phyloP scores from a whole-genome alignment of 2,888 invertebrate genomes.

The Calameuta filiformis region DNA sequence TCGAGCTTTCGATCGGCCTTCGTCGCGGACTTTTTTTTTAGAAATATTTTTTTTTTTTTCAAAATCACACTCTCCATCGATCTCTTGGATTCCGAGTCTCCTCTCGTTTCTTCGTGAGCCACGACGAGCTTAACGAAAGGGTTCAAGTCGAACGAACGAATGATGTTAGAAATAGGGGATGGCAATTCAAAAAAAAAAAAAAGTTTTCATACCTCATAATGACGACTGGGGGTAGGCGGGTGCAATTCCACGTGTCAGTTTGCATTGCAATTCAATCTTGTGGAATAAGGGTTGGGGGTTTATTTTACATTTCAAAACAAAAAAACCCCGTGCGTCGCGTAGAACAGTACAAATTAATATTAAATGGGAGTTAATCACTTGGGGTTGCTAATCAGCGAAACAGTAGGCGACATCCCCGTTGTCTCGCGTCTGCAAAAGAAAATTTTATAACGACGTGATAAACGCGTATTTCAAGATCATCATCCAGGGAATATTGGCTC shows the following conservation, averaged over 20 bases:
- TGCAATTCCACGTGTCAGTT: not conserved
- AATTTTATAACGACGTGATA: not conserved
- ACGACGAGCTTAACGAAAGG: too few relatives aligned
- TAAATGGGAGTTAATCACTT: slow-evolving; percentile 14
- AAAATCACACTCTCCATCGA: too few relatives aligned
- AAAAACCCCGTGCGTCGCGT: not conserved
- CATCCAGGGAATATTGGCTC: slow-evolving; percentile 31
- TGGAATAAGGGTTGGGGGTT: not conserved
- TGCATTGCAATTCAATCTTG: not conserved
- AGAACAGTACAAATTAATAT: not conserved
- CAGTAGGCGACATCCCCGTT: not conserved
- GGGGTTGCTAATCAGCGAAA: slow-evolving; percentile 25
- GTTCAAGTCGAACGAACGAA: too few relatives aligned
- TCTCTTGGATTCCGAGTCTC: too few relatives aligned
- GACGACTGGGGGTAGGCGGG: not conserved
- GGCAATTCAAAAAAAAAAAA: not conserved
- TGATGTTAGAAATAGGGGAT: not conserved
- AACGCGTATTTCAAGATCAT: not conserved
- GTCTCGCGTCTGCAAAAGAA: not conserved
- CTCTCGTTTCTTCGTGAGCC: too few relatives aligned
- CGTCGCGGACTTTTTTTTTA: too few relatives aligned
- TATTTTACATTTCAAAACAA: not conserved
- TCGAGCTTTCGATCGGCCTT: too few relatives aligned
- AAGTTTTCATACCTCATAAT: not conserved
- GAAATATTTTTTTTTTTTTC: too few relatives aligned